Evolutionary conservation across 2,113 vertebrate species (phyloP).

Genomic region (Semnopithecus entellus): DNA sequence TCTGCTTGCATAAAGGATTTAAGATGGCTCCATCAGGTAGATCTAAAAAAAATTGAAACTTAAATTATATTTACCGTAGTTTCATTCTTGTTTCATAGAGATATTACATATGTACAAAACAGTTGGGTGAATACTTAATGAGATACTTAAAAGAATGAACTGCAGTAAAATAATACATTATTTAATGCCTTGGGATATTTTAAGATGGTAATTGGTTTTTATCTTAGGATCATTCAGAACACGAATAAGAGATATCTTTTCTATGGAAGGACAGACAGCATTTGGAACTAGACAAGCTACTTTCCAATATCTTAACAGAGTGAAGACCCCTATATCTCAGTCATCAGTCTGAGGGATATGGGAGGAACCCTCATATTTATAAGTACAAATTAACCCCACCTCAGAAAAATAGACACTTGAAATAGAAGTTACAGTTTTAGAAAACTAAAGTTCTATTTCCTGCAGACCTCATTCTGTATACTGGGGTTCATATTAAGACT

Average conservation of each 20-base stretch:
- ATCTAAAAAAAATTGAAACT: constrained; percentile 25
- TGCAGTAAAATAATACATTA: constrained; percentile 14
- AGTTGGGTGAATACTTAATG: not conserved
- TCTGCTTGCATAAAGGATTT: constrained; percentile 32
- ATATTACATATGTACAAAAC: not conserved
- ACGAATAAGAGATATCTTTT: not conserved
- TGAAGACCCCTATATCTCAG: not conserved
- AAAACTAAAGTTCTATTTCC: not conserved
- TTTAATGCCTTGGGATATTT: not conserved
- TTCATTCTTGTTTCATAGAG: constrained; percentile 28
- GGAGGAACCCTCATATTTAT: not conserved
- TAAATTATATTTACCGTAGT: not conserved
- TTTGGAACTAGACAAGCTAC: not conserved
- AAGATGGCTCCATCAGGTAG: not conserved
- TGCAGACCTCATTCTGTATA: not conserved
- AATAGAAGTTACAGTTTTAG: not conserved
- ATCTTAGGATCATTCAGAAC: not conserved
- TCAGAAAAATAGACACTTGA: not conserved
- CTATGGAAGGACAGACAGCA: not conserved
- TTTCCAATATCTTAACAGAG: not conserved
- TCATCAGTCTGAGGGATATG: not conserved
- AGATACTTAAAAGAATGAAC: constrained; percentile 41
- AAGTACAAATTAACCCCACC: not conserved
- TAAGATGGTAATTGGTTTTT: not conserved
- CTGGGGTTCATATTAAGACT: not conserved